These are phyloP conservation scores for Helogale parvula DNA, from an alignment of 2,113 vertebrate genomes.

Conservation along the genomic window DNA sequence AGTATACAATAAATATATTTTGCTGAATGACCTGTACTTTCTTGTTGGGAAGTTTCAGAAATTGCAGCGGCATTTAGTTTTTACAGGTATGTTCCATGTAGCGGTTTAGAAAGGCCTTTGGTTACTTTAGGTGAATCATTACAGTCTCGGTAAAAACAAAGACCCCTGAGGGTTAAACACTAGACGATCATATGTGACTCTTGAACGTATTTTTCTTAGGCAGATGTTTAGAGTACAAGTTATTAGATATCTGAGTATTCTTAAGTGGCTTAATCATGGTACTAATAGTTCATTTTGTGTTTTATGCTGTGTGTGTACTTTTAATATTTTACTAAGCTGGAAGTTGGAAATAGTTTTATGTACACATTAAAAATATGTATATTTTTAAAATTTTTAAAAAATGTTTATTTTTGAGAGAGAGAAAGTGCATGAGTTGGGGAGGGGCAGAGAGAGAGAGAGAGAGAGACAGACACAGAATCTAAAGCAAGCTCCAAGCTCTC, in stretches of 20 bases:
- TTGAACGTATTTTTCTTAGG: conserved; percentile 39
- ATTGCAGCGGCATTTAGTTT: conserved; percentile 22
- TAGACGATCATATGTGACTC: background rate
- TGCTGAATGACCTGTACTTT: conserved; percentile 38
- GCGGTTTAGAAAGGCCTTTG: conserved; percentile 36
- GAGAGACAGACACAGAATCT: too few species aligned
- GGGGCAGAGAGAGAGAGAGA: too few species aligned
- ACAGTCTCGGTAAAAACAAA: conserved; percentile 21
- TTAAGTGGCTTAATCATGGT: conserved; percentile 43
- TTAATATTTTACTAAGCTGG: conserved; percentile 29
- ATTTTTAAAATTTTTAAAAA: too few species aligned
- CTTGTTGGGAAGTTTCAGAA: conserved; percentile 51
- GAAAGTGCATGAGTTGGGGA: too few species aligned
- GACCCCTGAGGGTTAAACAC: background rate
- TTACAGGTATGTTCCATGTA: conserved; percentile 40
- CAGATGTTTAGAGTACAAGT: conserved; percentile 15
- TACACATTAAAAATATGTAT: too few species aligned
- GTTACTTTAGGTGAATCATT: conserved; percentile 55
- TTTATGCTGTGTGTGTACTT: conserved; percentile 42
- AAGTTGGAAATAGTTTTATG: background rate
- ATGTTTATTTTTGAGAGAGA: too few species aligned
- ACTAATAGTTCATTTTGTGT: conserved; percentile 27
- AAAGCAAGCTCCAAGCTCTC: too few species aligned
- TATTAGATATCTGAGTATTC: background rate
- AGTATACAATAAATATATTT: conserved; percentile 61